phyloP scores from a whole-genome alignment of 1,140 invertebrate species.

The Nephotettix cincticeps region DNA sequence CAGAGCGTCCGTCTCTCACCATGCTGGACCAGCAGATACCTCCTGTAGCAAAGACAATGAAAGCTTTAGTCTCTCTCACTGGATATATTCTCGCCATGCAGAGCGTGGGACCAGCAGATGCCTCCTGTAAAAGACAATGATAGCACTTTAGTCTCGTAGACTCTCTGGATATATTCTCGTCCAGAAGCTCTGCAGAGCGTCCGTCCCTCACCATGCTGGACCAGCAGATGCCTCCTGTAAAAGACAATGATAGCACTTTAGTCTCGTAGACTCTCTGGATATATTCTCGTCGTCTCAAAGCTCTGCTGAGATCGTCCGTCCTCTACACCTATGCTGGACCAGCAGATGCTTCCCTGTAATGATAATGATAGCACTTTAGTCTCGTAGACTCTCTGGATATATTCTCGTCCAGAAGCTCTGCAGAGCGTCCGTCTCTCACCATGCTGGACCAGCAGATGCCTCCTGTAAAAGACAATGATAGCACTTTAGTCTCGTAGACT shows the following conservation, averaged over 20 bases:
- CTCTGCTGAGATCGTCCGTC: slow-evolving; percentile 72
- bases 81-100: no score
- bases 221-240: slow-evolving; percentile 77
- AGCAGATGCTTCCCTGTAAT: slow-evolving; percentile 74
- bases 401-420: slow-evolving; percentile 63
- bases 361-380: no score
- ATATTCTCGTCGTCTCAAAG: slow-evolving; percentile 64
- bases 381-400: slow-evolving; percentile 66
- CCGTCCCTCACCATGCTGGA: slow-evolving; percentile 66
- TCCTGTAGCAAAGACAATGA: no score
- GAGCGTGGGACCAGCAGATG: no score
- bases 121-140: slow-evolving; percentile 60
- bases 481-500: no score
- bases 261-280: slow-evolving; percentile 62
- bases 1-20: slow-evolving; percentile 70
- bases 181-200: slow-evolving; percentile 68
- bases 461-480: slow-evolving; percentile 56
- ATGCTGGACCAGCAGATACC: slow-evolving; percentile 75
- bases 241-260: no score
- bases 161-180: slow-evolving; percentile 64
- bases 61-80: no score
- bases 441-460: slow-evolving; percentile 75
- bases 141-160: no score
- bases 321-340: slow-evolving; percentile 66
- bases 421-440: slow-evolving; percentile 70